Percentiles rank a stretch among this genome's conserved stretches.
phyloP scores from a whole-genome alignment of 2,797 vertebrate genomes.

The Xenopus petersii region DNA sequence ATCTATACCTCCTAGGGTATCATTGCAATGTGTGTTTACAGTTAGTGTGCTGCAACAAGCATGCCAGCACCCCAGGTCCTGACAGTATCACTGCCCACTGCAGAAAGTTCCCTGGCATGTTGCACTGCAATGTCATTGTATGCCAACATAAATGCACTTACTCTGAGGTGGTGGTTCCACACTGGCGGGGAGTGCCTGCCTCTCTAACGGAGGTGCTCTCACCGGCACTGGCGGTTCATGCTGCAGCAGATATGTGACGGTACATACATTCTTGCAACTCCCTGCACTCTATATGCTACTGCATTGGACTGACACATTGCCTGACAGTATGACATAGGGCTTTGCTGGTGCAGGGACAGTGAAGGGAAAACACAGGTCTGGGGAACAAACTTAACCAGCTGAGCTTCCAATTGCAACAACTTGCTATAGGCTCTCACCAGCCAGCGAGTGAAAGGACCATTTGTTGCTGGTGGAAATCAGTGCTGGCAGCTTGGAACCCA shows the following conservation, averaged over 20 bases:
- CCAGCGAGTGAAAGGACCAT: neutral
- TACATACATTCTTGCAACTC: neutral
- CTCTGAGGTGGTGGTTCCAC: too few relatives aligned
- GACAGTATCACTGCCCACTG: too few relatives aligned
- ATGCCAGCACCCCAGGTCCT: too few relatives aligned
- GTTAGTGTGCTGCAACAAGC: neutral
- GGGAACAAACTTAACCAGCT: neutral
- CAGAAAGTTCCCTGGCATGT: too few relatives aligned
- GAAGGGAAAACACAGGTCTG: too few relatives aligned
- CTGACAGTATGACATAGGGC: constrained; percentile 7
- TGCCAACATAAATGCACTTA: too few relatives aligned
- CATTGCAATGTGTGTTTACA: neutral
- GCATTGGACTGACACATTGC: constrained; percentile 4
- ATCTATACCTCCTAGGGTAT: neutral
- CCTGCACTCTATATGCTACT: neutral
- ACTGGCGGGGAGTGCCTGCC: neutral
- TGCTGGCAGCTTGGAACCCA: neutral
- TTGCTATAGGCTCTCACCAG: neutral
- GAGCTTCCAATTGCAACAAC: neutral
- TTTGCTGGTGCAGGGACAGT: neutral
- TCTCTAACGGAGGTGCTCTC: neutral
- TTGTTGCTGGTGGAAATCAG: neutral
- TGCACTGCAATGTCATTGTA: too few relatives aligned
- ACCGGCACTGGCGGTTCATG: neutral
- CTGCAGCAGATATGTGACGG: neutral